phyloP scores from a whole-genome alignment of 1,140 invertebrate genomes.

The Leptopilina clavipes region DNA sequence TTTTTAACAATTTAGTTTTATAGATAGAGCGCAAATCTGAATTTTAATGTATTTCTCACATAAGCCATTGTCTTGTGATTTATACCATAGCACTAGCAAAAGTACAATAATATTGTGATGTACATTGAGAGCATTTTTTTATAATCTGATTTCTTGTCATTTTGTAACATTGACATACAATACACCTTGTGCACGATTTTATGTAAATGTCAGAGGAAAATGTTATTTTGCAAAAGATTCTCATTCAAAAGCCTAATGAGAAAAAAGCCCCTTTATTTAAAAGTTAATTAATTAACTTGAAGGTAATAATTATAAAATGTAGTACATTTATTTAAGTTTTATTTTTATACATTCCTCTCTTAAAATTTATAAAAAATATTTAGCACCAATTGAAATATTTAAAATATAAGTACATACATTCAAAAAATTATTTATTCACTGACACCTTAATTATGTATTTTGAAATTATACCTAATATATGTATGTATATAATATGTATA shows the following conservation, averaged over 20 bases:
- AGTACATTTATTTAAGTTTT: neutral
- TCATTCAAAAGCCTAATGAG: neutral
- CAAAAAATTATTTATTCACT: neutral
- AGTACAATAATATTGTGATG: neutral
- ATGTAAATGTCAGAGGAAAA: neutral
- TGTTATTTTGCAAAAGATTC: neutral
- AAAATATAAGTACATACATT: neutral
- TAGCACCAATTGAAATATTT: neutral
- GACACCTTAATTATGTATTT: neutral
- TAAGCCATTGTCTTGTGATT: constrained; percentile 52
- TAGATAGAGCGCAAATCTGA: neutral
- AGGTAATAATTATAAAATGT: neutral
- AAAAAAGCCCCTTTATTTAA: too few species aligned
- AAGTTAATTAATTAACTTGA: neutral
- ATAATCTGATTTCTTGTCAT: too few species aligned
- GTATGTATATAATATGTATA: constrained; percentile 36
- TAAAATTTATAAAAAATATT: neutral
- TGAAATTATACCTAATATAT: neutral
- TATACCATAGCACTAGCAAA: constrained; percentile 1
- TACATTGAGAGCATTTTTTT: too few species aligned
- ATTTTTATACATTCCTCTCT: neutral
- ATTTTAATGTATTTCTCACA: constrained; percentile 44
- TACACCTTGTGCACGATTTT: neutral
- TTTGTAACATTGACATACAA: neutral
- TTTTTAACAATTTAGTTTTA: neutral